These are phyloP conservation scores for Atta colombica DNA, from an alignment of 1,140 invertebrate species.

Conservation along the genomic window DNA sequence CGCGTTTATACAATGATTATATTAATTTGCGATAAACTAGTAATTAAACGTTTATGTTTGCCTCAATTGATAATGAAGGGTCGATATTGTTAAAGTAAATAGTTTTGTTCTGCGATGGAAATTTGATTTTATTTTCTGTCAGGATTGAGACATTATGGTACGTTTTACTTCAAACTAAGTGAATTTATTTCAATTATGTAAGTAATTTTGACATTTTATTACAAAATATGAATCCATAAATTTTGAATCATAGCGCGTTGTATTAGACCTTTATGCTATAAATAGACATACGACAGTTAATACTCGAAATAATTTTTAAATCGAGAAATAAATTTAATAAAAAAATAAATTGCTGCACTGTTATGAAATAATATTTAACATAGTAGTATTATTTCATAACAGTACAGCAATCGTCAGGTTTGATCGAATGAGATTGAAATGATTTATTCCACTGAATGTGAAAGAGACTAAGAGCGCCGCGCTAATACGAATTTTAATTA, in stretches of 20 bases:
- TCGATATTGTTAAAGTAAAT: conserved; percentile 31
- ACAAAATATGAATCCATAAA: not conserved
- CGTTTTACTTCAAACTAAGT: not conserved
- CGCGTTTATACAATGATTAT: conserved; percentile 37
- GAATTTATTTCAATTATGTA: too few relatives aligned
- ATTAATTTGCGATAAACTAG: conserved; percentile 40
- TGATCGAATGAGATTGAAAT: conserved; percentile 30
- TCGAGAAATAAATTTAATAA: conserved; percentile 26
- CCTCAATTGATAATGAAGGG: not conserved
- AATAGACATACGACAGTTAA: not conserved
- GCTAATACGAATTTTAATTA: conserved; percentile 39
- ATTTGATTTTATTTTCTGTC: not conserved
- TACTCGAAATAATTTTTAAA: conserved; percentile 1
- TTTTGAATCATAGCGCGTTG: conserved; percentile 1
- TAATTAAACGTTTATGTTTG: conserved; percentile 33
- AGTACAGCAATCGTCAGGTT: too few relatives aligned
- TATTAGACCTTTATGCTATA: not conserved
- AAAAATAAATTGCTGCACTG: not conserved
- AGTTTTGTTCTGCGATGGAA: not conserved
- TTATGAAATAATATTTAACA: not conserved
- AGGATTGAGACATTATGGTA: not conserved
- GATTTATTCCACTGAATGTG: not conserved
- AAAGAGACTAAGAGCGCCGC: conserved; percentile 23
- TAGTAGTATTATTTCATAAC: too few relatives aligned
- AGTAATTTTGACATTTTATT: not conserved